Percentiles rank a stretch among this genome's conserved stretches.
These are phyloP conservation scores for Antheraea mylitta DNA, from an alignment of 1,140 invertebrate species.

Conservation along the genomic window DNA sequence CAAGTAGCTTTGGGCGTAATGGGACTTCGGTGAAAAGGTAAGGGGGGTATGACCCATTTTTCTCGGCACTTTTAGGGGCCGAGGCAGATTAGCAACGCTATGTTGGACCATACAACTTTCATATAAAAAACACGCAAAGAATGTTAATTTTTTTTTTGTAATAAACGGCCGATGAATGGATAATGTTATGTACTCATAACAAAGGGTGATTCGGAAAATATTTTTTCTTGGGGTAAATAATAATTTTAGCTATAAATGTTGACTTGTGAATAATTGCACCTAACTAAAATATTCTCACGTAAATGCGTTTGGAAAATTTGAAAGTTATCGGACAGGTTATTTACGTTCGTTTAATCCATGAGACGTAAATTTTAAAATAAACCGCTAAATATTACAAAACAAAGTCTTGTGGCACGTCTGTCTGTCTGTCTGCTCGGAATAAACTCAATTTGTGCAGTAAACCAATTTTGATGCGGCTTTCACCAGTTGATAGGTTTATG, in stretches of 20 bases:
- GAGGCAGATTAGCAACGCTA: conserved; percentile 50
- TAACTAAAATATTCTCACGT: too few species aligned
- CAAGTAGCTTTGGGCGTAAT: conserved; percentile 27
- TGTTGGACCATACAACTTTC: conserved; percentile 35
- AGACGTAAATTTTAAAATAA: too few species aligned
- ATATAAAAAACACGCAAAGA: conserved; percentile 40
- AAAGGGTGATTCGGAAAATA: background rate
- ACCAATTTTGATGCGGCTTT: too few species aligned
- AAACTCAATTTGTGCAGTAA: too few species aligned
- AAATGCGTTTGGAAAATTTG: too few species aligned
- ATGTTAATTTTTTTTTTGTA: conserved; percentile 27
- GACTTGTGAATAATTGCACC: too few species aligned
- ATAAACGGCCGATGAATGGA: conserved; percentile 4
- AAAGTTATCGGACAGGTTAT: too few species aligned
- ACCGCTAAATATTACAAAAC: too few species aligned
- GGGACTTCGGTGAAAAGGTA: conserved; percentile 46
- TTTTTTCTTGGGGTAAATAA: background rate
- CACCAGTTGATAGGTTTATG: too few species aligned
- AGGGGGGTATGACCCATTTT: conserved; percentile 45
- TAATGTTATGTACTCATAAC: conserved; percentile 1
- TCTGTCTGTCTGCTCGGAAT: too few species aligned
- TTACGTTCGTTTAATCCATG: too few species aligned
- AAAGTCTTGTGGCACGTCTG: too few species aligned
- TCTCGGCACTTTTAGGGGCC: conserved; percentile 38
- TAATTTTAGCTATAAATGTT: background rate